Base-by-base conservation (phyloP, 2,113 vertebrate genomes). In the Ameiurus melas region DNA sequence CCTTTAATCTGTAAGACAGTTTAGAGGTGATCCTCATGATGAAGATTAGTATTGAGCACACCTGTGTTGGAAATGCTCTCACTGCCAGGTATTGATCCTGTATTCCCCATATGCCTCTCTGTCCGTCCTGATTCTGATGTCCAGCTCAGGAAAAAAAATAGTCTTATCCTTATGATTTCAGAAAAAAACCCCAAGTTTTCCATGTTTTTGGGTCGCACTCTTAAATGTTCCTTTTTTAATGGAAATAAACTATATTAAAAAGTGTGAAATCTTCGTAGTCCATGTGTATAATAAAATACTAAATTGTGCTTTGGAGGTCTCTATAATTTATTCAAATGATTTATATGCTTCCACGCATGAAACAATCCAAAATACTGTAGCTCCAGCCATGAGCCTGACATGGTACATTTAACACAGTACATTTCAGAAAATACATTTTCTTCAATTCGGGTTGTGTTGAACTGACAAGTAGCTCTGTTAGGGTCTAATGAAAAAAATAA, bases 1-100 rank as follows among this genome's bases (percentile, higher is more conserved):
- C 95, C 95, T 95, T 93, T 86, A 84, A 2, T 89, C 53, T 64
- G 81, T 30, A 47, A 62, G 51, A 25, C 22, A 43, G 51, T 58
- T 55, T 82, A 70, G 70, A 78, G 43, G 70, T 57, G 89, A 79
- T 91, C 3, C 57, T 71, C 53, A 53, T 87, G 87, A 91, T 88
- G 53, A 36, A 27, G 86, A 66, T 82, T 62, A 51, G 79, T 81
- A 75, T 20, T 27, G 5, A 66, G 84, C 25, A 51, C 62, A 71
- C 60, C 1, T 85, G 22, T n/a, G 87, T 84, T 75, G 66, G 20
- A 81, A 85, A 58, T 47, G 66, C 64, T 85, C 78, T 82, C 58
- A 87, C 36, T 57, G 33, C 53, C 39, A 47, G 73, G 58, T 58
- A 22, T 70, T 30, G 36, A 82, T 58, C n/a, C 66, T 85, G 14